Percentiles rank a stretch among this genome's conserved stretches.
These are phyloP conservation scores for Plebejus argus DNA, from an alignment of 2,888 invertebrate genomes.

Conservation along the genomic window DNA sequence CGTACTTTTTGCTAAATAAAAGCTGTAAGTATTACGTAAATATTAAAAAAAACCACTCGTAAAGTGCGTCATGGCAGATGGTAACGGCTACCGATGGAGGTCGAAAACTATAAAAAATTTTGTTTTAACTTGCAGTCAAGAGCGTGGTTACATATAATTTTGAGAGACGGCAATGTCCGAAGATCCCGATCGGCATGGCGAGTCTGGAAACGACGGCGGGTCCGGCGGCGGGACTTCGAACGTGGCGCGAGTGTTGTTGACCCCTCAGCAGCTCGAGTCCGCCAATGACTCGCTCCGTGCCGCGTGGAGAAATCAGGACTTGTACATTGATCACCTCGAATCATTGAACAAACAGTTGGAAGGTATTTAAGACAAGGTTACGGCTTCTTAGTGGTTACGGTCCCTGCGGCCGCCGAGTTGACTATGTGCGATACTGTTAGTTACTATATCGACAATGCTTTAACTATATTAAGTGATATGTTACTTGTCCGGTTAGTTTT, in stretches of 20 bases:
- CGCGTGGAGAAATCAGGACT: slow-evolving; percentile 88
- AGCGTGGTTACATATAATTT: slow-evolving; percentile 66
- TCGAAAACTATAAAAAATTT: slow-evolving; percentile 56
- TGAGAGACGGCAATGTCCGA: slow-evolving; percentile 78
- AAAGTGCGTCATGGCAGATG: slow-evolving; percentile 55
- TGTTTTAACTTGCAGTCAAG: slow-evolving; percentile 73
- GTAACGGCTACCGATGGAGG: slow-evolving; percentile 64
- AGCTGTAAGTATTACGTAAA: slow-evolving; percentile 55
- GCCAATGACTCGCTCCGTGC: slow-evolving; percentile 84
- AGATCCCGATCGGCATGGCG: slow-evolving; percentile 74
- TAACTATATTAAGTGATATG: slow-evolving; percentile 78
- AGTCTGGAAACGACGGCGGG: slow-evolving; percentile 67
- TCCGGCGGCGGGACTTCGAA: slow-evolving; percentile 77
- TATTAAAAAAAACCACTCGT: slow-evolving; percentile 40
- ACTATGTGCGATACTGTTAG: slow-evolving; percentile 62
- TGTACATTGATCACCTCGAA: slow-evolving; percentile 88
- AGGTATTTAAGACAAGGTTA: slow-evolving; percentile 84
- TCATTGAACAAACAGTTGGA: slow-evolving; percentile 87
- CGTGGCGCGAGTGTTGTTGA: slow-evolving; percentile 81
- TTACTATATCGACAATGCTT: slow-evolving; percentile 79
- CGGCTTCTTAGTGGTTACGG: slow-evolving; percentile 75
- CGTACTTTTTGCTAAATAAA: slow-evolving; percentile 43
- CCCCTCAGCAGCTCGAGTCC: slow-evolving; percentile 83
- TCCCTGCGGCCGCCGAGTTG: slow-evolving; percentile 63
- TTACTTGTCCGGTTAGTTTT: slow-evolving; percentile 58